Evolutionary conservation across 2,113 vertebrate genomes (phyloP).

Genomic region (Coregonus clupeaformis): DNA sequence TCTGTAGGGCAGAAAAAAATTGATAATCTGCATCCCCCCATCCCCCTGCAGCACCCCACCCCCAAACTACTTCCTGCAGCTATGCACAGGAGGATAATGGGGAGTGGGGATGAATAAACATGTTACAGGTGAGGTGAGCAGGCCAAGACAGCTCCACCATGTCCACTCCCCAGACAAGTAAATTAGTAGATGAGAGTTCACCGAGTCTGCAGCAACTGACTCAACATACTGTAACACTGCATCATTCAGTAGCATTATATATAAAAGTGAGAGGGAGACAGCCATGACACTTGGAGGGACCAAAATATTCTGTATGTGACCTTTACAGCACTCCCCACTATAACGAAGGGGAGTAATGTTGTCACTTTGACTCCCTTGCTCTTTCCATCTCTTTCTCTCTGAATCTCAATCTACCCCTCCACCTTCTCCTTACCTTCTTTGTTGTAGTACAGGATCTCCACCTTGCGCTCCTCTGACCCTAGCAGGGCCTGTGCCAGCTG

Average conservation of each 20-base stretch:
- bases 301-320: background rate
- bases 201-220: background rate
- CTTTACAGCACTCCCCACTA: background rate
- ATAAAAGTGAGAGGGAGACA: background rate
- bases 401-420: background rate
- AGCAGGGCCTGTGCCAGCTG: constrained; percentile 92
- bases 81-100: background rate
- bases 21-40: background rate
- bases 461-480: constrained; percentile 90
- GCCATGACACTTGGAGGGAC: background rate
- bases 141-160: background rate
- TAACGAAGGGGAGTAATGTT: no score
- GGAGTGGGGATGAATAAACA: background rate
- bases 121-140: constrained; percentile 2
- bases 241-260: background rate
- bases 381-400: background rate
- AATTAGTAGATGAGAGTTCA: background rate
- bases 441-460: constrained; percentile 95
- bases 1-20: no score
- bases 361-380: background rate
- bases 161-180: background rate
- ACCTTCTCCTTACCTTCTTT: constrained; percentile 85
- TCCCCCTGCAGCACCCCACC: background rate
- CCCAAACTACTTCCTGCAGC: background rate
- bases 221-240: background rate